Evolutionary conservation across 2,888 invertebrate species (phyloP).

Genomic region (Elmis aenea): DNA sequence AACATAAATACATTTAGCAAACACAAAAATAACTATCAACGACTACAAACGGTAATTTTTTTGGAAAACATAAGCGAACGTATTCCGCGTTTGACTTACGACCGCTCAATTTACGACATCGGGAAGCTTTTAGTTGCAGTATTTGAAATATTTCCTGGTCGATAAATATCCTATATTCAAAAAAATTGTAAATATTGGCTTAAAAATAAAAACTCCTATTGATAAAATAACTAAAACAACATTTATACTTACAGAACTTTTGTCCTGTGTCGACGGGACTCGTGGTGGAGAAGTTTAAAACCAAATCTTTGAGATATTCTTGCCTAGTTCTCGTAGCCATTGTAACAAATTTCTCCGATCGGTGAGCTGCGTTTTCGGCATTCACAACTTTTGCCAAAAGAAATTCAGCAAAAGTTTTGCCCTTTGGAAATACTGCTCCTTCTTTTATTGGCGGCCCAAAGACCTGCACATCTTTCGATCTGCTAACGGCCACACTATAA

Average conservation of each 20-base stretch:
- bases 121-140: no score
- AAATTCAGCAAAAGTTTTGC: conserved; percentile 92
- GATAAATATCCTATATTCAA: no score
- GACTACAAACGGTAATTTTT: no score
- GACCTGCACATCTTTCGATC: conserved; percentile 91
- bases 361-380: conserved; percentile 93
- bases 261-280: conserved; percentile 78
- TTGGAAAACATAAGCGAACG: no score
- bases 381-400: conserved; percentile 93
- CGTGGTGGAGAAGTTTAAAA: conserved; percentile 75
- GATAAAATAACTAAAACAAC: no score
- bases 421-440: conserved; percentile 81
- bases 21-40: no score
- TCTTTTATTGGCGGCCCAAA: conserved; percentile 94
- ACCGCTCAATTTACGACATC: no score
- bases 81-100: no score
- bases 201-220: no score
- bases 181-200: conserved; percentile 3
- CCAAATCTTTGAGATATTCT: conserved; percentile 91
- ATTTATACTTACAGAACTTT: conserved; percentile 71
- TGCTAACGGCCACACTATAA: conserved; percentile 59
- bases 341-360: conserved; percentile 93
- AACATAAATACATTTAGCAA: no score
- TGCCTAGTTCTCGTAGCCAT: conserved; percentile 95
- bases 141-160: no score